These are phyloP conservation scores for Pristionchus exspectatus DNA, from an alignment of 2,888 invertebrate species.

Conservation along the genomic window DNA sequence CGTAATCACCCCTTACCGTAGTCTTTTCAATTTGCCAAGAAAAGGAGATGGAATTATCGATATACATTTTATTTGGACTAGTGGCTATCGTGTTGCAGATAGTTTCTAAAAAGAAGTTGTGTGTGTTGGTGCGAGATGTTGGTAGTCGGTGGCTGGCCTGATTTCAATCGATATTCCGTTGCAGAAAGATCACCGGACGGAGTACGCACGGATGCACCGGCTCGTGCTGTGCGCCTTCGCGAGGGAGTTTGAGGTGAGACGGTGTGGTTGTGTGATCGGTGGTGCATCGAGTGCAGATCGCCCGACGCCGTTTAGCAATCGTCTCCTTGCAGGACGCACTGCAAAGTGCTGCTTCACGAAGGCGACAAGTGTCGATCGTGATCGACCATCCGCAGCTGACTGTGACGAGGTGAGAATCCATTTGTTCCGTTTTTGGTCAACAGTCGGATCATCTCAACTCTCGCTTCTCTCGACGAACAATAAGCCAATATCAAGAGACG, in stretches of 20 bases:
- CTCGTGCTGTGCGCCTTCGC: conserved; percentile 61
- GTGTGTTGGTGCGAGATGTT: too few relatives aligned
- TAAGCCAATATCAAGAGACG: too few relatives aligned
- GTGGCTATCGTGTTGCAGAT: too few relatives aligned
- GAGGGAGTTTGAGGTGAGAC: conserved; percentile 57
- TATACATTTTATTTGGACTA: too few relatives aligned
- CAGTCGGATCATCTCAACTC: not conserved
- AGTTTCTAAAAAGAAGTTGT: too few relatives aligned
- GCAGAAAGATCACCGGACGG: conserved; percentile 48
- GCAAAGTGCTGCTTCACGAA: not conserved
- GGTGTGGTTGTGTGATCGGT: not conserved
- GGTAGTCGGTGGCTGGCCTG: not conserved
- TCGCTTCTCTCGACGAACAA: not conserved
- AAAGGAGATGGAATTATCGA: too few relatives aligned
- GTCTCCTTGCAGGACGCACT: conserved; percentile 41
- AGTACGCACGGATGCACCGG: conserved; percentile 59
- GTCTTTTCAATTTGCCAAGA: too few relatives aligned
- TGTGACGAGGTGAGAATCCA: not conserved
- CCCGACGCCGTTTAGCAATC: not conserved
- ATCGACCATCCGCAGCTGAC: conserved; percentile 30
- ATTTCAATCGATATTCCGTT: not conserved
- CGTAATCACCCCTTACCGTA: not conserved
- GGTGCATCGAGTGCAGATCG: not conserved
- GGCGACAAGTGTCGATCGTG: conserved; percentile 37
- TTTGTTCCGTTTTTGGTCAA: not conserved